Evolutionary conservation across 1,140 invertebrate species (phyloP).

Genomic region (Vanessa atalanta): DNA sequence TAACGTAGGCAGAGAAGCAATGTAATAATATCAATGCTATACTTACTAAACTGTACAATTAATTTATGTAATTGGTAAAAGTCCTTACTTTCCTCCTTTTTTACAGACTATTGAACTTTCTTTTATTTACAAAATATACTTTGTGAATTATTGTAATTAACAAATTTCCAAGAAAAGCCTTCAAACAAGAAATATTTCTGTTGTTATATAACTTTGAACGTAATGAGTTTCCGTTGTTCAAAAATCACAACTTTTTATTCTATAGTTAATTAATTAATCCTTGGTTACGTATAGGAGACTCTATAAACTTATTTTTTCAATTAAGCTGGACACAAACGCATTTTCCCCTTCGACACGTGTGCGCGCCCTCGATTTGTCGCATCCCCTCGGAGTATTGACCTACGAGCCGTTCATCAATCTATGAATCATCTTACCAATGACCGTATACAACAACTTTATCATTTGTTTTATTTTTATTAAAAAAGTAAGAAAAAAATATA

Average conservation of each 20-base stretch:
- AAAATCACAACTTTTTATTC: constrained; percentile 13
- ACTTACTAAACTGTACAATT: too few relatives aligned
- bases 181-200: too few relatives aligned
- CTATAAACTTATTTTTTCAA: constrained; percentile 63
- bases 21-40: too few relatives aligned
- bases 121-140: too few relatives aligned
- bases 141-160: too few relatives aligned
- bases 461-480: neutral
- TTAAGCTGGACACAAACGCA: constrained; percentile 63
- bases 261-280: constrained; percentile 22
- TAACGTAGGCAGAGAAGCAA: too few relatives aligned
- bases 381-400: constrained; percentile 57
- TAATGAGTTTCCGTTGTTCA: neutral
- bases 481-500: too few relatives aligned
- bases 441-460: constrained; percentile 1
- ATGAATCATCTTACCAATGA: constrained; percentile 56
- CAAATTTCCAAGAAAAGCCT: too few relatives aligned
- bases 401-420: constrained; percentile 65
- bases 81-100: too few relatives aligned
- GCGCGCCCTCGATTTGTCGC: constrained; percentile 59
- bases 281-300: constrained; percentile 28
- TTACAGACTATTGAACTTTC: too few relatives aligned
- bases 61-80: too few relatives aligned
- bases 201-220: neutral
- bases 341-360: constrained; percentile 73